Conservation (phyloP, 2,797 vertebrate species). For the Balearica regulorum region DNA sequence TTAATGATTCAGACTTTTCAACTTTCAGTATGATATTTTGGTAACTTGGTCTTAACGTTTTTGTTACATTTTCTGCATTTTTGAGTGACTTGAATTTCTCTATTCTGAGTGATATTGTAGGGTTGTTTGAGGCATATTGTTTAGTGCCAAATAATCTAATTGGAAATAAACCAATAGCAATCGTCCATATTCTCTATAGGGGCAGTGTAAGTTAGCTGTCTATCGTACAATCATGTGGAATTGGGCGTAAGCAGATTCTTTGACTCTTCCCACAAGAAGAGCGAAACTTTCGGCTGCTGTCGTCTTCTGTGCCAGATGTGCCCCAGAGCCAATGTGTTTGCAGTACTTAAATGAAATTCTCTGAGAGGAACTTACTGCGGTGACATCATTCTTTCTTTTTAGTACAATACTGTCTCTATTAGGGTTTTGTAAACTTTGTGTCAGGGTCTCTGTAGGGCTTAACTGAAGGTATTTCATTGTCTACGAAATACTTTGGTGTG, state of each 20-base stretch:
- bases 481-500: neutral
- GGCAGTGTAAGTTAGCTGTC: neutral
- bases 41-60: neutral
- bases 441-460: neutral
- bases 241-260: neutral
- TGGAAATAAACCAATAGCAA: neutral
- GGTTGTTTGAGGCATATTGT: neutral
- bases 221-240: neutral
- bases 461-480: neutral
- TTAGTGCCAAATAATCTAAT: neutral
- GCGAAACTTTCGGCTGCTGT: neutral
- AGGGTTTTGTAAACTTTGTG: neutral
- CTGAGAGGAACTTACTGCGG: neutral
- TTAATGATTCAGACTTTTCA: neutral
- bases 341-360: neutral
- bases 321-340: neutral
- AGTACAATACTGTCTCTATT: neutral
- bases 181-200: neutral
- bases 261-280: neutral
- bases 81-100: neutral
- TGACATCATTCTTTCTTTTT: neutral
- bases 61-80: neutral
- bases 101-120: neutral
- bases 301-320: neutral
- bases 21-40: neutral